Percentiles rank a stretch among this genome's conserved stretches.
Evolutionary conservation across 2,797 vertebrate genomes (phyloP).

Genomic region (Semotilus atromaculatus): DNA sequence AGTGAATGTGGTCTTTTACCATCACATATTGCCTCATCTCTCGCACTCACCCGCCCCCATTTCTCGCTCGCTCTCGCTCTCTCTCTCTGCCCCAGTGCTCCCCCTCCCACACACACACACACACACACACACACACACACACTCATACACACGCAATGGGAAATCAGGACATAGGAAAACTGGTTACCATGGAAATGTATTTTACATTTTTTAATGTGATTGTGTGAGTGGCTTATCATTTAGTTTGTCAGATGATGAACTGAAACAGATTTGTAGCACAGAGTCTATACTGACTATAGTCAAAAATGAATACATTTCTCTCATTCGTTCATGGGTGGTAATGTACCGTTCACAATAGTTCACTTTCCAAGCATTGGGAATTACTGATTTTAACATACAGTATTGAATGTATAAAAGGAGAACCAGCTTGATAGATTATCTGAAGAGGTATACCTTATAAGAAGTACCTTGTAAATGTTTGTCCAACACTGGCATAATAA

Average conservation of each 20-base stretch:
- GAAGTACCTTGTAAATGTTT: not conserved
- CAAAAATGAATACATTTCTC: too few species aligned
- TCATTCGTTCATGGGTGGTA: not conserved
- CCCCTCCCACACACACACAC: constrained; percentile 51
- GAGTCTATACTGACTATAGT: not conserved
- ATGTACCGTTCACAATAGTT: not conserved
- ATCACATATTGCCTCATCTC: constrained; percentile 44
- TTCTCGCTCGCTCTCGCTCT: constrained; percentile 33
- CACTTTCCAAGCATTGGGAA: not conserved
- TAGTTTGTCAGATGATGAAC: constrained; percentile 35
- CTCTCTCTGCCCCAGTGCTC: constrained; percentile 51
- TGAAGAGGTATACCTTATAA: not conserved
- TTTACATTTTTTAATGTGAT: constrained; percentile 49
- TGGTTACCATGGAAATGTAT: constrained; percentile 79
- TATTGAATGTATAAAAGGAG: not conserved
- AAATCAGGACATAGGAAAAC: constrained; percentile 66
- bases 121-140: constrained; percentile 58
- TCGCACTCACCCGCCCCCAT: constrained; percentile 55
- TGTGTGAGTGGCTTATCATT: constrained; percentile 35
- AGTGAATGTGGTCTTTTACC: constrained; percentile 64
- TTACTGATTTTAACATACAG: not conserved
- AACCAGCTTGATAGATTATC: not conserved
- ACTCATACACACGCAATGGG: constrained; percentile 61
- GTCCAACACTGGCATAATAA: not conserved
- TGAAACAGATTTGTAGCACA: constrained; percentile 1